phyloP scores from a whole-genome alignment of 2,113 vertebrate species.

The Egretta garzetta region DNA sequence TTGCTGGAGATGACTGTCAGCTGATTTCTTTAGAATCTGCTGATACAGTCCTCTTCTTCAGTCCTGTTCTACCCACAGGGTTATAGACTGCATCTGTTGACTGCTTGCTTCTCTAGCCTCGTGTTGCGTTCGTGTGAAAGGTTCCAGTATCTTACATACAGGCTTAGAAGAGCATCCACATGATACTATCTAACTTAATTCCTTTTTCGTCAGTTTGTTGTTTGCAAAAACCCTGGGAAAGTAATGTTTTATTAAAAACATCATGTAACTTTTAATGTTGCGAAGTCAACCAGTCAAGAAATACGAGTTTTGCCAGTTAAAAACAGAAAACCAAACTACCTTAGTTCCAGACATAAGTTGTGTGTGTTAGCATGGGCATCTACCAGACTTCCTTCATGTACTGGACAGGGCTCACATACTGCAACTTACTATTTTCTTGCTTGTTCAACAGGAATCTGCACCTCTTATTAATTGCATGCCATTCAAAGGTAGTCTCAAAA shows the following conservation, averaged over 20 bases:
- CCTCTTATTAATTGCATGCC: not conserved
- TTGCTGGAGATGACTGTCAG: not conserved
- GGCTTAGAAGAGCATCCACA: not conserved
- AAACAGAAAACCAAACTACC: not conserved
- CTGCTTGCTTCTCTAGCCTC: not conserved
- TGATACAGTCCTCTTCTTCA: not conserved
- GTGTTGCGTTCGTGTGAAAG: not conserved
- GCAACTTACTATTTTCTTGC: not conserved
- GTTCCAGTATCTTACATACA: not conserved
- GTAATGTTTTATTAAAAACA: not conserved
- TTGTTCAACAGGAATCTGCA: not conserved
- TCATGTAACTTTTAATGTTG: not conserved
- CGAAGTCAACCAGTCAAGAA: not conserved
- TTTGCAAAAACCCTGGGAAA: not conserved
- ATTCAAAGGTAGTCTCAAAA: not conserved
- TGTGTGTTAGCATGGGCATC: not conserved
- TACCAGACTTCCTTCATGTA: not conserved
- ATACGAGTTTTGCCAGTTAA: not conserved
- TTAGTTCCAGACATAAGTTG: not conserved
- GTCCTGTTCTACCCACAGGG: not conserved
- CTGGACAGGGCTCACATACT: not conserved
- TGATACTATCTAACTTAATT: not conserved
- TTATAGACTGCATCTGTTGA: not conserved
- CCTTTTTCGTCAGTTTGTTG: not conserved
- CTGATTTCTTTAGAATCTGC: not conserved